Conservation (phyloP, 2,888 invertebrate species). For the Caenorhabditis sp. region DNA sequence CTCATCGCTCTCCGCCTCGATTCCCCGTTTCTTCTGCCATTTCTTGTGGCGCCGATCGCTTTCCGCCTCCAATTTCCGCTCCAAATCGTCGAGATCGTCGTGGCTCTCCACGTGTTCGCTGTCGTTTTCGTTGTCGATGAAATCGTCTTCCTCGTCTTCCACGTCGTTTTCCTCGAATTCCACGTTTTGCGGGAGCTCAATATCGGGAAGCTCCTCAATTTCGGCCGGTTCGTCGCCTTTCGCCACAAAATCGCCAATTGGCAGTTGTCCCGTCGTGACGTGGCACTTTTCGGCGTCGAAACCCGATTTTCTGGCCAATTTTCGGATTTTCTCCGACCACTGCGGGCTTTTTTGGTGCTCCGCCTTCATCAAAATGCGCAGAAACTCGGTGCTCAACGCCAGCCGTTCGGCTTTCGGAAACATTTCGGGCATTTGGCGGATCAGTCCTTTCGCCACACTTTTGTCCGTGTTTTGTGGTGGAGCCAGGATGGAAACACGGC, state of each 20-base stretch:
- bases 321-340: constrained; percentile 28
- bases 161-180: constrained; percentile 19
- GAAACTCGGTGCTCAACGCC: constrained; percentile 15
- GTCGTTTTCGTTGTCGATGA: constrained; percentile 1
- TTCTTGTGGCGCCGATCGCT: constrained; percentile 27
- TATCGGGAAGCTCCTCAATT: constrained; percentile 6
- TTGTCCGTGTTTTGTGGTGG: constrained; percentile 20
- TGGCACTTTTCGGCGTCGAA: constrained; percentile 22
- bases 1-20: constrained; percentile 4
- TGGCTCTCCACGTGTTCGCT: constrained; percentile 17
- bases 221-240: constrained; percentile 25
- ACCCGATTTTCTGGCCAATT: constrained; percentile 9
- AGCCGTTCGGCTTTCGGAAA: constrained; percentile 15
- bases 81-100: constrained; percentile 34
- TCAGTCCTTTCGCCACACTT: not conserved
- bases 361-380: constrained; percentile 10
- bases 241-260: constrained; percentile 9
- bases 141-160: not conserved
- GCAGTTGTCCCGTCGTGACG: constrained; percentile 9
- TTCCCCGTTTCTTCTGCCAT: constrained; percentile 22
- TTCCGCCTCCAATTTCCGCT: constrained; percentile 14
- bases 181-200: not conserved
- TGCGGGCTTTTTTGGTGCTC: not conserved
- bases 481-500: constrained; percentile 29
- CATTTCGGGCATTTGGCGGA: constrained; percentile 12